Conservation (phyloP, 2,797 vertebrate genomes). For the Argya squamiceps region DNA sequence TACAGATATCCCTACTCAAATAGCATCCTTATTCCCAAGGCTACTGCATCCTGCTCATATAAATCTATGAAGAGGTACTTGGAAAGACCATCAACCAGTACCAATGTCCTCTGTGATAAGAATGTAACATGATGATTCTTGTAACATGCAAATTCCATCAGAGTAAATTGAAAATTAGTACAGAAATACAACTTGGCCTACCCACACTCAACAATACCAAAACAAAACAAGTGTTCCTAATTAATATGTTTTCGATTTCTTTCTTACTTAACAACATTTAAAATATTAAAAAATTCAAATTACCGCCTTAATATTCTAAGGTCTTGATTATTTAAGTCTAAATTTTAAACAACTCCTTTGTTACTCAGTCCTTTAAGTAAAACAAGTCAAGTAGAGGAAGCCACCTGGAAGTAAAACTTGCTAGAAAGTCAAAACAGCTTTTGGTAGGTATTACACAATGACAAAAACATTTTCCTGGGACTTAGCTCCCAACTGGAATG, state of each 20-base stretch:
- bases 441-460: background rate
- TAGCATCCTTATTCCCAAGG: background rate
- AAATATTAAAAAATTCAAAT: background rate
- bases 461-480: background rate
- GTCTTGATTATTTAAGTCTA: background rate
- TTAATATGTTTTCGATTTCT: background rate
- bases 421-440: background rate
- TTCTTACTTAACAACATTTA: background rate
- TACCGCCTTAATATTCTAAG: background rate
- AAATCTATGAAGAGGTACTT: background rate
- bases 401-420: background rate
- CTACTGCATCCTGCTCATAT: background rate
- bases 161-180: background rate
- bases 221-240: background rate
- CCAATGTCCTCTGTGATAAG: rapidly evolving
- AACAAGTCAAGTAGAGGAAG: background rate
- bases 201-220: background rate
- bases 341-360: background rate
- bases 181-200: background rate
- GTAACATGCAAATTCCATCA: background rate
- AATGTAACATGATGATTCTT: background rate
- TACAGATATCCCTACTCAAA: rapidly evolving
- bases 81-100: background rate
- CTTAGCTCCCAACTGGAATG: background rate
- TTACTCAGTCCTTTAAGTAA: background rate